Base-by-base conservation (phyloP, 2,888 invertebrate species). In the Drepana falcataria region DNA sequence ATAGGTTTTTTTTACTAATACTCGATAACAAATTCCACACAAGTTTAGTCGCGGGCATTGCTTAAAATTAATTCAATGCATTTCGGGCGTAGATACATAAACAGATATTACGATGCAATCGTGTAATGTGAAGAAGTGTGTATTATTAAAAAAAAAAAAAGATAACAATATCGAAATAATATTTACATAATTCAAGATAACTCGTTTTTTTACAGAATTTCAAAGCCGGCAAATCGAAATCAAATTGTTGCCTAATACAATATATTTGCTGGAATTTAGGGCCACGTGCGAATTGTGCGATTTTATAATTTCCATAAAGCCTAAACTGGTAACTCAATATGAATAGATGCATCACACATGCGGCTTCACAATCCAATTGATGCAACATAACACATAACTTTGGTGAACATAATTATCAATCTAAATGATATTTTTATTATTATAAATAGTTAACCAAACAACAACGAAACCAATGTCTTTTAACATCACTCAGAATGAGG, bases 371-470 rank as follows among this genome's bases (percentile, higher is more conserved):
- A 21, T 21, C 21, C 21, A 21, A 21, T 21, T 21, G 1, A 21
- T 21, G 51, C 56, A 59, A 59, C 60, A 71, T 63, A 66, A 64
- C 65, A 73, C 70, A 72, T 40, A 77, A 83, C 88, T 88, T 89
- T 89, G 88, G 87, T 80, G 79, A 77, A 75, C 75, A 77, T 62
- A 71, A 73, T 75, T 67, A 79, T 81, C 81, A 85, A 83, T 78
- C 81, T 84, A 86, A 76, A 74, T 60, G 40, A 51, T 64, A 75
- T 73, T 69, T 37, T 21, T 21, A 21, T 21, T 21, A 81, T 77
- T 84, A 88, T 67, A 87, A 86, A 79, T 82, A 85, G 79, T 81
- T 81, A 85, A 87, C 83, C 79, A 75, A 85, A 81, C 70, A 77
- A 81, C 68, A 83, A 85, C 72, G 71, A 81, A 80, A 81, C 68